Base-by-base conservation (phyloP, 2,797 vertebrate genomes). In the Micromesistius poutassou region DNA sequence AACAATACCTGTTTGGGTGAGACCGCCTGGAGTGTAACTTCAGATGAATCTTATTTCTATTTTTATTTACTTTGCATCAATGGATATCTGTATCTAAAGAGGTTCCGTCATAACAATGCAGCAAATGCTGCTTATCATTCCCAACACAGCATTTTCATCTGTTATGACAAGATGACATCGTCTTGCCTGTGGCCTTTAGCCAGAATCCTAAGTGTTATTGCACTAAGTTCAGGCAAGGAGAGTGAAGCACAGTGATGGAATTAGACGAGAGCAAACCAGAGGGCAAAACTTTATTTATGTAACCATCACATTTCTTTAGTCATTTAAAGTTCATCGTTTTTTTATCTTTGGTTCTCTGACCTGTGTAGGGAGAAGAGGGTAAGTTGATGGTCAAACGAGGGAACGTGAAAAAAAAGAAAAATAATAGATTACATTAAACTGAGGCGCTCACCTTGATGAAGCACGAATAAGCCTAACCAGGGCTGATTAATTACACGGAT, bases 401-500 rank as follows among this genome's bases (percentile, higher is more conserved):
- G 35, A 19, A n/a, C 74, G 77, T 75, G 74, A 76, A 72, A 73
- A 42, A 62, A 16, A 77, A 75, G 78, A 83, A 46, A 71, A 35
- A 35, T 35, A 35, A 6, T 5, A 35, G 33, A 35, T 35, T 35
- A 7, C 33, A 35, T 93, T 87, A 88, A 84, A 85, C 84, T 81
- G 78, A 78, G 86, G 87, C 9, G 46, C n/a, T n/a, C 80, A 88
- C 82, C 83, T 86, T 87, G 92, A 90, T 90, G 87, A 88, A 89
- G 77, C 78, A 78, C 87, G 89, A 92, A 92, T 91, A 91, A 87
- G 85, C 82, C 84, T 92, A 90, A 93, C 93, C 90, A 92, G 80
- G 80, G 35, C 84, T 90, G 92, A 93, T 93, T 92, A 93, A 94
- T 93, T 94, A 89, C 87, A 90, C 82, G 66, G 91, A 94, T 93